Evolutionary conservation across 1,140 invertebrate species (phyloP).

Genomic region (Drosophila gunungcola): DNA sequence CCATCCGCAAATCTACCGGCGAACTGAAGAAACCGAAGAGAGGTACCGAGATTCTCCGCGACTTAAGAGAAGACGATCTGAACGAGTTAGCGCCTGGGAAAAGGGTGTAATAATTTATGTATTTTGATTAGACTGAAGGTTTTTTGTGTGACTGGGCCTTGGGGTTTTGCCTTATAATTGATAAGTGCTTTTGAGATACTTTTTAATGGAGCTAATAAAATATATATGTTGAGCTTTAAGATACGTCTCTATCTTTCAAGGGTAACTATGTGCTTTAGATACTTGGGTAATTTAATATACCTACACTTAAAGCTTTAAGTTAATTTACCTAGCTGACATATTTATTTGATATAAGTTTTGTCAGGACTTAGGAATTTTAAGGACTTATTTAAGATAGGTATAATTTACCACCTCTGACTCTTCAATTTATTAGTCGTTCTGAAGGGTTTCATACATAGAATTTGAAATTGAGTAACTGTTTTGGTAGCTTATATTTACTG

Average conservation of each 20-base stretch:
- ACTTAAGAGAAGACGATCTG: slow-evolving; percentile 36
- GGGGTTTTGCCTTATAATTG: slow-evolving; percentile 26
- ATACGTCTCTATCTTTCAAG: slow-evolving; percentile 20
- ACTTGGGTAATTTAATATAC: slow-evolving; percentile 9
- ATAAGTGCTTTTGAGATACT: slow-evolving; percentile 42
- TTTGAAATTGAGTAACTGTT: too few species aligned
- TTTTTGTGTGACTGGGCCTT: not conserved
- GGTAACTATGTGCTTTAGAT: slow-evolving; percentile 2
- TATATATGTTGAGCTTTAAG: slow-evolving; percentile 8
- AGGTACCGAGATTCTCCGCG: not conserved
- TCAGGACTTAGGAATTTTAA: not conserved
- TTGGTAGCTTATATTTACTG: too few species aligned
- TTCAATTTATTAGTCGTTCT: too few species aligned
- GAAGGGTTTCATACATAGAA: too few species aligned
- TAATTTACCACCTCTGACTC: too few species aligned
- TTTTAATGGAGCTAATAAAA: slow-evolving; percentile 44
- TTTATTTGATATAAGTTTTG: not conserved
- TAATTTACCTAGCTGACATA: not conserved
- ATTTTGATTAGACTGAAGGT: slow-evolving; percentile 39
- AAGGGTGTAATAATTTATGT: slow-evolving; percentile 51
- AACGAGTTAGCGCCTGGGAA: slow-evolving; percentile 41
- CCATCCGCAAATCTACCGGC: slow-evolving; percentile 8
- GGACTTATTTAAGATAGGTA: too few species aligned
- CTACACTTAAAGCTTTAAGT: not conserved
- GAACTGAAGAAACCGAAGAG: slow-evolving; percentile 27